Conservation (phyloP, 2,113 vertebrate genomes). For the Montifringilla adamsi region DNA sequence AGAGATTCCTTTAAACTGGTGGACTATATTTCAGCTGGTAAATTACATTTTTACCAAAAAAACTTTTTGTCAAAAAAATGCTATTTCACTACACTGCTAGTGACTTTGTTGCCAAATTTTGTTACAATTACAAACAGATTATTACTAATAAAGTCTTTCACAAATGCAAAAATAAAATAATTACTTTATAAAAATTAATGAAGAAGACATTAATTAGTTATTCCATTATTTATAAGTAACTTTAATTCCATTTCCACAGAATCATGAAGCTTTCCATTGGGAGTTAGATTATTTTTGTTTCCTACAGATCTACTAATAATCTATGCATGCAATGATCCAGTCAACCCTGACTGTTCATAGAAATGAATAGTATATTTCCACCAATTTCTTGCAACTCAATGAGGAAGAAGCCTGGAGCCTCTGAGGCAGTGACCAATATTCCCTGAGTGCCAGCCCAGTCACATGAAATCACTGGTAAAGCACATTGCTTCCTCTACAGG, state of each 20-base stretch:
- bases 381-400: not conserved
- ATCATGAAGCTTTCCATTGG: not conserved
- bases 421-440: not conserved
- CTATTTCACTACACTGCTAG: not conserved
- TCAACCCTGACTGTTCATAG: not conserved
- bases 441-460: not conserved
- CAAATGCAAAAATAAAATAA: not conserved
- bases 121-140: not conserved
- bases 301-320: not conserved
- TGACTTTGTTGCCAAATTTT: not conserved
- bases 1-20: not conserved
- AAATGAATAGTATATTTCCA: not conserved
- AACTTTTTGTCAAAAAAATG: not conserved
- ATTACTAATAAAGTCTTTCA: not conserved
- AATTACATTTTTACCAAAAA: not conserved
- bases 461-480: not conserved
- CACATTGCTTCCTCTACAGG: not conserved
- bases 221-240: not conserved
- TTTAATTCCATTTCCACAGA: not conserved
- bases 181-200: not conserved
- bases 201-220: not conserved
- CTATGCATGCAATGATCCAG: not conserved
- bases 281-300: not conserved
- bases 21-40: not conserved
- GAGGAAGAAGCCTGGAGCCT: not conserved